Evolutionary conservation across 2,113 vertebrate genomes (phyloP).

Genomic region (Esox niger): DNA sequence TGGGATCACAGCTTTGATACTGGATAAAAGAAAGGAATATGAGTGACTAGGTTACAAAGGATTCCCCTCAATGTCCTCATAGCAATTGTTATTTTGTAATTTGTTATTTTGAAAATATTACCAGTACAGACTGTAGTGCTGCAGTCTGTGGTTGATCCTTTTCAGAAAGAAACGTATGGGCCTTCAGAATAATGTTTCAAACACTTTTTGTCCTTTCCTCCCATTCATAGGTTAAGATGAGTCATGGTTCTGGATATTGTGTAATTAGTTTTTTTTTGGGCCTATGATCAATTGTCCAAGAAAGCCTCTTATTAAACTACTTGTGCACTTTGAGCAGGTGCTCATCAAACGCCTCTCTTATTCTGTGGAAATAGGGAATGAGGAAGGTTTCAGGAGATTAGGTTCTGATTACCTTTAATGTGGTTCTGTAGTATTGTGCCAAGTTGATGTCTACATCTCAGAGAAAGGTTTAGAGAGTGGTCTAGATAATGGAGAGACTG

Average conservation of each 20-base stretch:
- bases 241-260: background rate
- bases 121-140: too few species aligned
- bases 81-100: slow-evolving; percentile 17
- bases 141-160: too few species aligned
- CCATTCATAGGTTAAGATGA: background rate
- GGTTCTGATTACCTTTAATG: slow-evolving; percentile 36
- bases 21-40: too few species aligned
- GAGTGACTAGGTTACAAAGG: too few species aligned
- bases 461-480: slow-evolving; percentile 49
- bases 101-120: background rate
- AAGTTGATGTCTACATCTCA: slow-evolving; percentile 44
- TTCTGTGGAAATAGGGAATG: background rate
- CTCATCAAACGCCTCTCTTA: slow-evolving; percentile 10
- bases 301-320: slow-evolving; percentile 13
- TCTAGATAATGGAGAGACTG: slow-evolving; percentile 41
- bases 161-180: background rate
- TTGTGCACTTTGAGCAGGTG: background rate
- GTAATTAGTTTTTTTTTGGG: background rate
- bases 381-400: slow-evolving; percentile 24
- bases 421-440: slow-evolving; percentile 53
- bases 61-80: too few species aligned
- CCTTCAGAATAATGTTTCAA: background rate
- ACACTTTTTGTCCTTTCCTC: background rate
- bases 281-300: background rate
- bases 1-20: background rate